Evolutionary conservation across 2,888 invertebrate genomes (phyloP).

Genomic region (Nephrotoma flavescens): DNA sequence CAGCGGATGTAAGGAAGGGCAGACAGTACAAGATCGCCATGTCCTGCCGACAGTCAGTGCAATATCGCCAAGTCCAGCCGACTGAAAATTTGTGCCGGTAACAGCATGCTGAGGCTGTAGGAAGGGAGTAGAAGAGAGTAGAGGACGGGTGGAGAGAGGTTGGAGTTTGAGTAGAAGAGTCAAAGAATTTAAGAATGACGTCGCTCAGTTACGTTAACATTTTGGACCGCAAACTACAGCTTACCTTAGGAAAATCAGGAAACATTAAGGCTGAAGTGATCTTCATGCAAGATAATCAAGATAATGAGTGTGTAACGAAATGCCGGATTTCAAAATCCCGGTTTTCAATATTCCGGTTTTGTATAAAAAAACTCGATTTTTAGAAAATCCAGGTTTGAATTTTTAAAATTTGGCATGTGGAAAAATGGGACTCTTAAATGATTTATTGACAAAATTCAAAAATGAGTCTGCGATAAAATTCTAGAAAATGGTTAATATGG

Average conservation of each 20-base stretch:
- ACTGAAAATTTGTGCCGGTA: neutral
- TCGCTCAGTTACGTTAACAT: neutral
- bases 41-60: neutral
- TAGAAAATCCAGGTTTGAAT: too few species aligned
- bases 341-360: too few species aligned
- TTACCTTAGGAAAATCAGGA: neutral
- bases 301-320: too few species aligned
- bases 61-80: neutral
- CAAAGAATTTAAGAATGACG: neutral
- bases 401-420: too few species aligned
- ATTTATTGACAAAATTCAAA: too few species aligned
- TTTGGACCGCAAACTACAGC: neutral
- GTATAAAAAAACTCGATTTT: too few species aligned
- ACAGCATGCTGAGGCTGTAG: neutral
- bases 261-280: neutral
- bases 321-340: too few species aligned
- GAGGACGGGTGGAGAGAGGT: too few species aligned
- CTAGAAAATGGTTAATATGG: too few species aligned
- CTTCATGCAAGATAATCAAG: too few species aligned
- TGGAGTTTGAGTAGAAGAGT: neutral
- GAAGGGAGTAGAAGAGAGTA: neutral
- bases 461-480: too few species aligned
- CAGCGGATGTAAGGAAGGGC: neutral
- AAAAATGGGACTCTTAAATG: too few species aligned
- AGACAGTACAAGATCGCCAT: neutral